A percentile compares a stretch with the other conserved stretches of the same genome.
These are phyloP conservation scores for Leucosticte australis DNA, from an alignment of 2,113 vertebrate genomes.

Conservation along the genomic window DNA sequence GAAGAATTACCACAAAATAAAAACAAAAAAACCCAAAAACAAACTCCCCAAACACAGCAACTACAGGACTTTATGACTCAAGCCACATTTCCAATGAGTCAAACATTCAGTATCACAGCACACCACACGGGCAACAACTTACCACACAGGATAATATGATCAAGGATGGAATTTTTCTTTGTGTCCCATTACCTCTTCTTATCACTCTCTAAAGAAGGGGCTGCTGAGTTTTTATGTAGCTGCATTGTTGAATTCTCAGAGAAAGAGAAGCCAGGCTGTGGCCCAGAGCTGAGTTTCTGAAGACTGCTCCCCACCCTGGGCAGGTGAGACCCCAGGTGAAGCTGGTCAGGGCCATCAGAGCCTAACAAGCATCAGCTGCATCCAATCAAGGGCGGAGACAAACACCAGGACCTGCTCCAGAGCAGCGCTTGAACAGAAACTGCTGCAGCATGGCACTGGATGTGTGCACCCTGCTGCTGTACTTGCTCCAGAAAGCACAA, in stretches of 20 bases:
- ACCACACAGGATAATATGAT: neutral
- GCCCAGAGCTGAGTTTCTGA: neutral
- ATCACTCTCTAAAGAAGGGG: neutral
- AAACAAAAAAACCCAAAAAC: neutral
- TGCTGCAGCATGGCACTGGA: accelerated
- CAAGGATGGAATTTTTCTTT: neutral
- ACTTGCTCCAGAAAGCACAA: neutral
- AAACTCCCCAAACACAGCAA: neutral
- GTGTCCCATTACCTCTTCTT: neutral
- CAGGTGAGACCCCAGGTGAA: neutral
- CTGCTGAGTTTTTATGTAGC: neutral
- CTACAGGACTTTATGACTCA: neutral
- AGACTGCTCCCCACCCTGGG: neutral
- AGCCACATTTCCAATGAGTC: neutral
- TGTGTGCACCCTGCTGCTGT: accelerated
- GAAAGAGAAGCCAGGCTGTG: accelerated
- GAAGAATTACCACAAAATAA: neutral
- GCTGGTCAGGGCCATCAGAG: neutral
- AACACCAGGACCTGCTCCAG: neutral
- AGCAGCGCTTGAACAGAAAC: neutral
- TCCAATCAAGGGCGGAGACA: neutral
- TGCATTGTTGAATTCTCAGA: neutral
- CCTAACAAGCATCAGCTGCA: neutral
- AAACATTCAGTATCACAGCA: neutral
- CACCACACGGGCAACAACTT: neutral